phyloP scores from a whole-genome alignment of 2,888 invertebrate species.

The Ecdyonurus torrentis region DNA sequence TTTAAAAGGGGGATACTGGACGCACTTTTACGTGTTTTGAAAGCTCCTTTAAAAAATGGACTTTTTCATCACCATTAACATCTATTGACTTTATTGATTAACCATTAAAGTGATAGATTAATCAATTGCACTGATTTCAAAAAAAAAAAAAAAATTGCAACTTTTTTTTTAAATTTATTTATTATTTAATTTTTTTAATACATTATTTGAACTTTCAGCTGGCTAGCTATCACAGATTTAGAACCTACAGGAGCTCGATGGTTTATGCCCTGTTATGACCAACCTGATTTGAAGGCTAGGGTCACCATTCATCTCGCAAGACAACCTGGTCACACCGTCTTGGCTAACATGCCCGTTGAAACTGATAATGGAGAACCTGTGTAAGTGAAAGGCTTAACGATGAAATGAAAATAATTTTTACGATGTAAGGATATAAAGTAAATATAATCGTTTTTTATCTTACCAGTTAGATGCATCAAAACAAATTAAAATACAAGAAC shows the following conservation, averaged over 20 bases:
- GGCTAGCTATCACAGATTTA: background rate
- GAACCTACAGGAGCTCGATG: background rate
- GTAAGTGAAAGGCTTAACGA: background rate
- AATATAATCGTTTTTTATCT: background rate
- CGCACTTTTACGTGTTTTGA: too few relatives aligned
- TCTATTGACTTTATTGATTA: too few relatives aligned
- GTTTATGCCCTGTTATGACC: background rate
- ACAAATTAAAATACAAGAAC: too few relatives aligned
- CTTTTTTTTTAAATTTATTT: background rate
- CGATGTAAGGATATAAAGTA: background rate
- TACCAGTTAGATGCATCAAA: background rate
- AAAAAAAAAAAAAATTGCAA: too few relatives aligned
- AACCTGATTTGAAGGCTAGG: background rate
- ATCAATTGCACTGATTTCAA: too few relatives aligned
- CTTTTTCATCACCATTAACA: too few relatives aligned
- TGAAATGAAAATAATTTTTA: background rate
- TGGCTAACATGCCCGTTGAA: background rate
- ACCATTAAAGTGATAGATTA: too few relatives aligned
- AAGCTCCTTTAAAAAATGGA: too few relatives aligned
- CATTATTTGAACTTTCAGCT: background rate
- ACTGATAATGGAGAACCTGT: background rate
- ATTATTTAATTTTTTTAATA: background rate
- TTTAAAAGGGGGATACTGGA: too few relatives aligned
- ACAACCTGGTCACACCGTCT: background rate
- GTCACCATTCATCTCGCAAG: background rate